phyloP scores from a whole-genome alignment of 2,797 vertebrate species.

The Gymnoscopelus microlampas region DNA sequence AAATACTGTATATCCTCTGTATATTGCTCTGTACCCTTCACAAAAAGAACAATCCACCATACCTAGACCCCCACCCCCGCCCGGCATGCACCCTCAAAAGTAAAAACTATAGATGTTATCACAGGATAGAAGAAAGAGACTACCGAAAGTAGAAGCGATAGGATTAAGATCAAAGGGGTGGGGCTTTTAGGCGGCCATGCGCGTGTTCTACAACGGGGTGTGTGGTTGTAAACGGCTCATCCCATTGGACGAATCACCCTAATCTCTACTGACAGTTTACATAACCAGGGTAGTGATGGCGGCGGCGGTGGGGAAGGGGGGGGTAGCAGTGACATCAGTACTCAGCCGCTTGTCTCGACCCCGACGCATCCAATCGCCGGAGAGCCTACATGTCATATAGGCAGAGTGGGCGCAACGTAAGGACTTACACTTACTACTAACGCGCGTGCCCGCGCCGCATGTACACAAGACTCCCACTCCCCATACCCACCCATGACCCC shows the following conservation, averaged over 20 bases:
- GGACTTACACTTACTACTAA: conserved; percentile 25
- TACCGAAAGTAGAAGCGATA: not conserved
- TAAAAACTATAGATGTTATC: not conserved
- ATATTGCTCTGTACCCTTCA: too few species aligned
- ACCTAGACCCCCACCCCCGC: too few species aligned
- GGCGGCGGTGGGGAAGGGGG: conserved; percentile 2
- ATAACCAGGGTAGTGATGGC: conserved; percentile 54
- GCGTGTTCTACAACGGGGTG: conserved; percentile 32
- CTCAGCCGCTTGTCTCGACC: conserved; percentile 37
- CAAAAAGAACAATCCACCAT: too few species aligned
- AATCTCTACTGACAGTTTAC: conserved; percentile 74
- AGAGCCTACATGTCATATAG: conserved; percentile 46
- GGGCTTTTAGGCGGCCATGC: conserved; percentile 6
- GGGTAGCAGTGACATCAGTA: conserved; percentile 66
- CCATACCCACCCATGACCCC: conserved; percentile 41
- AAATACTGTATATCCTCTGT: too few species aligned
- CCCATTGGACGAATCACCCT: conserved; percentile 69
- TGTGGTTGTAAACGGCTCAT: conserved; percentile 70
- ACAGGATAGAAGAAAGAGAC: conserved; percentile 7
- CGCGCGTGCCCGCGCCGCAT: conserved; percentile 9
- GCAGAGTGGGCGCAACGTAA: conserved; percentile 35
- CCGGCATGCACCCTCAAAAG: too few species aligned
- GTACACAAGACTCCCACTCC: conserved; percentile 32
- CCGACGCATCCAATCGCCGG: conserved; percentile 47
- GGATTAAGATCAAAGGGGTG: conserved; percentile 19